Conservation (phyloP, 2,888 invertebrate genomes). For the Drosophila atripex region DNA sequence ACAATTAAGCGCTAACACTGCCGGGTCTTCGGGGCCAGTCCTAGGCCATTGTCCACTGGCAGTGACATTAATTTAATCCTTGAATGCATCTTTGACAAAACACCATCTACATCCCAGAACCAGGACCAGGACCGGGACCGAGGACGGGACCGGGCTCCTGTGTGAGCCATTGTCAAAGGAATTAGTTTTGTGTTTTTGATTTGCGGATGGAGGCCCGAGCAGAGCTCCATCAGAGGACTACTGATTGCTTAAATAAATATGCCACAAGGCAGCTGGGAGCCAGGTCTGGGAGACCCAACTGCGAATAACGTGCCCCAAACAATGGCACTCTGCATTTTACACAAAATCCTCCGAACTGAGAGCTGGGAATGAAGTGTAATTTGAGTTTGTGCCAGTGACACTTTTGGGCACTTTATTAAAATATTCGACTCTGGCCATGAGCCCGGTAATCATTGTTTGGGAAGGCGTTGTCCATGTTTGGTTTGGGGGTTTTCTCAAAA, state of each 20-base stretch:
- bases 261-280: slow-evolving; percentile 41
- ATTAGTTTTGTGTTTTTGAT: slow-evolving; percentile 79
- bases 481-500: slow-evolving; percentile 18
- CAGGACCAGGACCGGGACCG: not conserved
- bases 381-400: slow-evolving; percentile 71
- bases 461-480: slow-evolving; percentile 15
- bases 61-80: slow-evolving; percentile 79
- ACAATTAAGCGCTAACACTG: slow-evolving; percentile 76
- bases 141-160: too few species aligned
- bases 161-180: slow-evolving; percentile 78
- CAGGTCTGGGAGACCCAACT: slow-evolving; percentile 5
- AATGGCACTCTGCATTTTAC: slow-evolving; percentile 68
- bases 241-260: slow-evolving; percentile 77
- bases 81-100: slow-evolving; percentile 78
- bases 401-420: slow-evolving; percentile 75
- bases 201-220: slow-evolving; percentile 64
- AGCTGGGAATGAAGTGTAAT: slow-evolving; percentile 53
- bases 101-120: slow-evolving; percentile 40
- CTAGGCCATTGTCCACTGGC: slow-evolving; percentile 70
- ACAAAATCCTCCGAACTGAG: slow-evolving; percentile 28
- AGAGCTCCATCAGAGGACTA: slow-evolving; percentile 60
- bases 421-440: slow-evolving; percentile 55
- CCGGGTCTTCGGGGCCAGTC: slow-evolving; percentile 26
- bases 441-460: slow-evolving; percentile 56
- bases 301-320: slow-evolving; percentile 64